phyloP scores from a whole-genome alignment of 2,797 vertebrate species.

The Lycodopsis pacificus region DNA sequence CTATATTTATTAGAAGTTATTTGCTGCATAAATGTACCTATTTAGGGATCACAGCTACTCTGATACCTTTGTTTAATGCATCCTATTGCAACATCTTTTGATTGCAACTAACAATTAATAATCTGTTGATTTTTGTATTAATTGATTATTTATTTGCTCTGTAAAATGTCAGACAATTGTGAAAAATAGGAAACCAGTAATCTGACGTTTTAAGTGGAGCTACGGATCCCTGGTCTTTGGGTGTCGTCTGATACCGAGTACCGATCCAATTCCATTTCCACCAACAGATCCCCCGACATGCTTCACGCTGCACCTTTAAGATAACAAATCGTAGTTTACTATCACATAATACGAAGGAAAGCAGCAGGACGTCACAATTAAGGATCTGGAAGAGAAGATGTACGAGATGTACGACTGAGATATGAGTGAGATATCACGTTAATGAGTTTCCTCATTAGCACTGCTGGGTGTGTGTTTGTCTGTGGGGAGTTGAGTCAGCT shows the following conservation, averaged over 20 bases:
- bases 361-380: not conserved
- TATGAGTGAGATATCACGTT: slow-evolving; percentile 21
- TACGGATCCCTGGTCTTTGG: too few species aligned
- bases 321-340: not conserved
- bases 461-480: slow-evolving; percentile 34
- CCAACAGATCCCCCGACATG: too few species aligned
- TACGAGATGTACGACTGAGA: not conserved
- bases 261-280: too few species aligned
- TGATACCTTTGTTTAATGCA: not conserved
- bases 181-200: too few species aligned
- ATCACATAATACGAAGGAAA: not conserved
- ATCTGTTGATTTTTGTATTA: not conserved
- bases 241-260: too few species aligned
- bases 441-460: slow-evolving; percentile 57
- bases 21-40: slow-evolving; percentile 18
- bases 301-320: too few species aligned
- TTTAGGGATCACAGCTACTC: not conserved
- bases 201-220: too few species aligned
- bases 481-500: slow-evolving; percentile 56
- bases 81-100: not conserved
- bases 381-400: not conserved
- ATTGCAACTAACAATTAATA: not conserved
- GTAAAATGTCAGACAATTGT: too few species aligned
- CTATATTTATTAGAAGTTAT: not conserved
- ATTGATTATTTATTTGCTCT: not conserved